Percentiles rank a stretch among this genome's conserved stretches.
Evolutionary conservation across 2,888 invertebrate genomes (phyloP).

Genomic region (Orchesellides sinensis): DNA sequence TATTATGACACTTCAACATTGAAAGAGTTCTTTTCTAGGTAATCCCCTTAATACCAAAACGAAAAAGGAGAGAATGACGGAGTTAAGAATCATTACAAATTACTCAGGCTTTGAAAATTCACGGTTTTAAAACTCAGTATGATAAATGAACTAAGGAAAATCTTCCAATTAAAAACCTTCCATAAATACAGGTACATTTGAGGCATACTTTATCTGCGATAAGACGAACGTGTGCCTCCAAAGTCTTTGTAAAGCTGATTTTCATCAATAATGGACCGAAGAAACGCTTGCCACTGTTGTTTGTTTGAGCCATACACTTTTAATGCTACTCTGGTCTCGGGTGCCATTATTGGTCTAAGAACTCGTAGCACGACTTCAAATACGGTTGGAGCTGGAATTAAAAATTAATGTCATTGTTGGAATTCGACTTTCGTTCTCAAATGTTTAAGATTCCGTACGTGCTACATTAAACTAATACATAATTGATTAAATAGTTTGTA

Average conservation of each 20-base stretch:
- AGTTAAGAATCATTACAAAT: no score
- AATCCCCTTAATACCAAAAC: no score
- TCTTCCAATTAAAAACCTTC: no score
- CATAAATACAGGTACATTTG: no score
- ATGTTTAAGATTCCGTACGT: background rate
- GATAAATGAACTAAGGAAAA: background rate
- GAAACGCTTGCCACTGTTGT: conserved; percentile 50
- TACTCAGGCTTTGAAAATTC: no score
- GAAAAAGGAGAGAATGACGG: no score
- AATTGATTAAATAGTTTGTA: background rate
- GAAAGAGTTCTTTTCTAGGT: no score
- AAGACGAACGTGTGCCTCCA: conserved; percentile 54
- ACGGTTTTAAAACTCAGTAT: background rate
- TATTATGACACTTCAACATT: no score
- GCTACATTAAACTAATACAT: background rate
- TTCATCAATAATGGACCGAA: conserved; percentile 43
- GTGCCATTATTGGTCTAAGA: conserved; percentile 64
- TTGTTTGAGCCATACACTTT: conserved; percentile 57
- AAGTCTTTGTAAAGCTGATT: conserved; percentile 55
- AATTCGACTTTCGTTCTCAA: background rate
- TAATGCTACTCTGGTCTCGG: conserved; percentile 61
- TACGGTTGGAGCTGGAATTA: conserved; percentile 41
- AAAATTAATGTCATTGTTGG: background rate
- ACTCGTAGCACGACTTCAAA: conserved; percentile 57
- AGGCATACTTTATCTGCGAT: conserved; percentile 7